phyloP scores from a whole-genome alignment of 2,113 vertebrate genomes.

The Neodontobutis hainanensis region DNA sequence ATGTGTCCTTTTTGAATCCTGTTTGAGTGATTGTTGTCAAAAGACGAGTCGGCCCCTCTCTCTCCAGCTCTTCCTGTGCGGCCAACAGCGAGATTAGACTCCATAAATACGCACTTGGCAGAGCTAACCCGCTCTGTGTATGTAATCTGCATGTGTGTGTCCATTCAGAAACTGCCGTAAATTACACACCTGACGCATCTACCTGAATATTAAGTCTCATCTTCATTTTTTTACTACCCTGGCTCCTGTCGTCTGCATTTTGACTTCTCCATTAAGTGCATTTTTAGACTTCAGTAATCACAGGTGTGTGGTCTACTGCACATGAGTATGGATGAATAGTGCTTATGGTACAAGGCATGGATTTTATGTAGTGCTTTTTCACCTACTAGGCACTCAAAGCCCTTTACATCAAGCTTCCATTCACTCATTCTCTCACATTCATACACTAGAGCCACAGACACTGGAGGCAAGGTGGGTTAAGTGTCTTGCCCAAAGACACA shows the following conservation, averaged over 20 bases:
- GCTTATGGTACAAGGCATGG: conserved; percentile 37
- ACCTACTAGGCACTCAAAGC: too few relatives aligned
- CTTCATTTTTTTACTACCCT: background rate
- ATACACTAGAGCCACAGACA: too few relatives aligned
- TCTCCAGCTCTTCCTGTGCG: conserved; percentile 52
- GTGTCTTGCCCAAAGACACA: too few relatives aligned
- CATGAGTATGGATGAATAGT: conserved; percentile 56
- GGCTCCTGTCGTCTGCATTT: too few relatives aligned
- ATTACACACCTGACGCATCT: conserved; percentile 41
- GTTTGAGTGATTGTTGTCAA: conserved; percentile 59
- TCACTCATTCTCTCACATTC: too few relatives aligned
- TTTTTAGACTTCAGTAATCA: conserved; percentile 34
- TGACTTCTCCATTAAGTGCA: conserved; percentile 26
- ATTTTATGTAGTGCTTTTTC: background rate
- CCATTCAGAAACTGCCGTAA: conserved; percentile 22
- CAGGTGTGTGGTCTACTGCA: conserved; percentile 34
- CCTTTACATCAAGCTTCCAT: too few relatives aligned
- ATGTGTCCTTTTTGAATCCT: conserved; percentile 59
- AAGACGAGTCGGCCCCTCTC: conserved; percentile 45
- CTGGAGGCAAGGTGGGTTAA: too few relatives aligned
- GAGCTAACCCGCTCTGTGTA: conserved; percentile 32
- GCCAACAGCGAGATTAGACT: conserved; percentile 67
- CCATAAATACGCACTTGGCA: conserved; percentile 68
- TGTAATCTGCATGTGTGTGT: conserved; percentile 28
- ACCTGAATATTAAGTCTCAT: conserved; percentile 15